Base-by-base conservation (phyloP, 2,888 invertebrate species). In the Caenorhabditis panamensis region DNA sequence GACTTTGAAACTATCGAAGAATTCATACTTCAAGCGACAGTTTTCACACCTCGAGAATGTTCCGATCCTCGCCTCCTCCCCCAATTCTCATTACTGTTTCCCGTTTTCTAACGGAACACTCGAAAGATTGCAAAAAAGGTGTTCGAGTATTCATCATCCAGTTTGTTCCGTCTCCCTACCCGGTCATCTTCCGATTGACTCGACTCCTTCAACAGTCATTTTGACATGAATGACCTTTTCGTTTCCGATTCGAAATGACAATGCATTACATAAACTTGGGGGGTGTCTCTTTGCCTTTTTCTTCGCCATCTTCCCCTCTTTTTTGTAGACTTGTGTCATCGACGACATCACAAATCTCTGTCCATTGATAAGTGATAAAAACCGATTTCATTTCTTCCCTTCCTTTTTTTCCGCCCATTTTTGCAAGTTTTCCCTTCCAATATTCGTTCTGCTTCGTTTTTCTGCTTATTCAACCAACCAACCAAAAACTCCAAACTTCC, bases 211-310 rank as follows among this genome's bases (percentile, higher is more conserved):
- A 31, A 24, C 67, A 66, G 66, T 75, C 75, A 67, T 62, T 75
- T 62, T 75, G 67, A 62, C 75, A 49, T 67, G 66, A 66, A 49
- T 67, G 66, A 61, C 66, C 75, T 75, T 62, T 75, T 56, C 58
- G 22, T n/a, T 61, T 66, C 66, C 44, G 18, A 53, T 44, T 64
- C 54, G 28, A 59, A 61, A 41, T 41, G 37, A 31, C 56, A 49
- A 67, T 49, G 58, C 13, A 49, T 58, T 72, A 59, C 73, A 75
- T 75, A 59, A 73, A 63, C 58, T 64, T 59, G 56, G 49, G 28
- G 41, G 11, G 41, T 47, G 47, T 47, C 61, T 26, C 8, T 16
- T 31, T 2, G 3, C 28, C n/a, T 18, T 24, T n/a, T 13, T 24
- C n/a, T 31, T 11, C 18, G 51, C 58, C 22, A 44, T 41, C 20